These are phyloP conservation scores for Cynopterus brachyotis DNA, from an alignment of 2,113 vertebrate species.

Conservation along the genomic window DNA sequence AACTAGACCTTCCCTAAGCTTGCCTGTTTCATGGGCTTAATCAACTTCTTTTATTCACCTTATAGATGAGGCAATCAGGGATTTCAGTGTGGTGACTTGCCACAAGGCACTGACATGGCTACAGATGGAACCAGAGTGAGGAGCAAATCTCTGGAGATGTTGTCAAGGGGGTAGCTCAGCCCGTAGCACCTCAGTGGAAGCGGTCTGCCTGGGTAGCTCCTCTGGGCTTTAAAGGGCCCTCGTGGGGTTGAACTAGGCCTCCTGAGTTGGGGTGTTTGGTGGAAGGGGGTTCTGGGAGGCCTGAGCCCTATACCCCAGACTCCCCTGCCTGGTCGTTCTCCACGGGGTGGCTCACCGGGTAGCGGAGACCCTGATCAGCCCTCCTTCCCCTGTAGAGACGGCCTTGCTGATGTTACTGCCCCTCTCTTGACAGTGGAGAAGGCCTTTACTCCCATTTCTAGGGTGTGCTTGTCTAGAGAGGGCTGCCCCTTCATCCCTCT, in stretches of 20 bases:
- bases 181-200: fast-evolving
- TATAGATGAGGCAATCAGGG: background rate
- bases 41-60: background rate
- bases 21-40: background rate
- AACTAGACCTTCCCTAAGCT: background rate
- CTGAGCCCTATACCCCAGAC: no score
- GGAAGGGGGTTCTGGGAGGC: background rate
- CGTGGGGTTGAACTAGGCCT: no score
- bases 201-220: background rate
- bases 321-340: background rate
- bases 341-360: background rate
- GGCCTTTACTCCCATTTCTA: background rate
- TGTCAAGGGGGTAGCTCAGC: background rate
- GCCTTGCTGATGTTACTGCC: background rate
- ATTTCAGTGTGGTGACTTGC: no score
- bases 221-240: background rate
- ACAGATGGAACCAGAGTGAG: background rate
- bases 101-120: background rate
- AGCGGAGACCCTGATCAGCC: background rate
- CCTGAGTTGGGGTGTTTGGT: background rate
- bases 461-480: background rate
- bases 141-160: background rate
- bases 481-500: background rate
- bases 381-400: background rate
- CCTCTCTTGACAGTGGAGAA: background rate